Percentiles rank a stretch among this genome's conserved stretches.
phyloP scores from a whole-genome alignment of 2,797 vertebrate genomes.

The Smutsia temminckii region DNA sequence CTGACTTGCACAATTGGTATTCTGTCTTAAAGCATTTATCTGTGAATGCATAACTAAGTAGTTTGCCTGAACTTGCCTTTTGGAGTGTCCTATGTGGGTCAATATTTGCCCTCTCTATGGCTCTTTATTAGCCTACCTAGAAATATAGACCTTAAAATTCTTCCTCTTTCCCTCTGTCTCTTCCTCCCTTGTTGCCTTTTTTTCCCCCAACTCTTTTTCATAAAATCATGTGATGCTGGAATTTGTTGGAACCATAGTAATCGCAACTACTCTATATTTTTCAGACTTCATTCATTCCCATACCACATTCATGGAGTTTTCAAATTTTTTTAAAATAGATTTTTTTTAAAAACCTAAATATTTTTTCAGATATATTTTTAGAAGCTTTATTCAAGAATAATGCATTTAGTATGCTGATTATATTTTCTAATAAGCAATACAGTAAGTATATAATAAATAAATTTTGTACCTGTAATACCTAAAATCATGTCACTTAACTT shows the following conservation, averaged over 20 bases:
- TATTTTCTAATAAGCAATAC: background rate
- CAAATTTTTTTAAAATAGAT: background rate
- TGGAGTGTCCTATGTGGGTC: constrained; percentile 58
- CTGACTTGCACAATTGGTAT: constrained; percentile 68
- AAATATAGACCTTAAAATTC: background rate
- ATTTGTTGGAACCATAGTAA: background rate
- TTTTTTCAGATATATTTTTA: background rate
- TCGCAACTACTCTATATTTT: background rate
- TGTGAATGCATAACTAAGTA: constrained; percentile 41
- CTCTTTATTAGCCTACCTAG: background rate
- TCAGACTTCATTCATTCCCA: constrained; percentile 6
- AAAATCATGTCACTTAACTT: constrained; percentile 28
- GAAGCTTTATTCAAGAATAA: background rate
- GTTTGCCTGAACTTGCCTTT: constrained; percentile 72
- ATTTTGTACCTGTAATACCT: background rate
- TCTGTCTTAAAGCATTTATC: constrained; percentile 65
- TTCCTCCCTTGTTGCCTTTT: background rate
- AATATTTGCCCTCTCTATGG: background rate
- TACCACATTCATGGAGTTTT: background rate
- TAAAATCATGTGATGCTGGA: constrained; percentile 2
- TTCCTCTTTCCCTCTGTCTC: background rate
- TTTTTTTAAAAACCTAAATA: background rate
- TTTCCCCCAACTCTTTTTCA: background rate
- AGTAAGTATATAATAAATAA: background rate
- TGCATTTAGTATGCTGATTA: background rate